phyloP scores from a whole-genome alignment of 2,797 vertebrate genomes.

The Silurus aristotelis region DNA sequence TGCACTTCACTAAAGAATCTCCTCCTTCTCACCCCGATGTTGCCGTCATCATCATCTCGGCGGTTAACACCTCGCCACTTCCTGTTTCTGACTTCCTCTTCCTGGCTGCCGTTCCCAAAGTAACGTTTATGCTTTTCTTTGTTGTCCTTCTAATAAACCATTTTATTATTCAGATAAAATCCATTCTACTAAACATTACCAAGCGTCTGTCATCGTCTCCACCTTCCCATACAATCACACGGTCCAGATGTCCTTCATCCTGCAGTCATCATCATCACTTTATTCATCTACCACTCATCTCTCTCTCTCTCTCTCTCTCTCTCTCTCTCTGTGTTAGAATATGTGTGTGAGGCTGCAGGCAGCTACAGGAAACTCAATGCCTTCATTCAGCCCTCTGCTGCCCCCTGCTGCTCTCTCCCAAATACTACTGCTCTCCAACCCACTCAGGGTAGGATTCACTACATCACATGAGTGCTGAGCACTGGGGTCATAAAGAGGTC shows the following conservation, averaged over 20 bases:
- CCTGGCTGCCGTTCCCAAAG: conserved; percentile 87
- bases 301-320: not conserved
- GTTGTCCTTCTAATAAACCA: not conserved
- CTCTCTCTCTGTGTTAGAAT: conserved; percentile 61
- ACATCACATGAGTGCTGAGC: not conserved
- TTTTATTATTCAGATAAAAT: not conserved
- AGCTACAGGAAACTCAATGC: conserved; percentile 75
- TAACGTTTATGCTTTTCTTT: conserved; percentile 54
- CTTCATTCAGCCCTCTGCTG: conserved; percentile 82
- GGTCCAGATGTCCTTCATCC: not conserved
- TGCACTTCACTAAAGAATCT: conserved; percentile 80
- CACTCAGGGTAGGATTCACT: conserved; percentile 72
- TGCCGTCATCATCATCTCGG: conserved; percentile 81
- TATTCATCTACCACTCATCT: not conserved
- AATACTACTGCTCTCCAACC: conserved; percentile 83
- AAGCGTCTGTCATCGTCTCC: not conserved
- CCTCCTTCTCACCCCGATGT: conserved; percentile 69
- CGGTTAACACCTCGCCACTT: conserved; percentile 82
- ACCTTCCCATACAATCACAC: not conserved
- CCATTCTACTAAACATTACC: not conserved
- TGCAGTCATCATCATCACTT: not conserved
- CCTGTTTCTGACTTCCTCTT: conserved; percentile 77
- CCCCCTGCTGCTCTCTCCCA: conserved; percentile 82
- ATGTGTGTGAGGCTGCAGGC: conserved; percentile 87
- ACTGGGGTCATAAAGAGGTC: not conserved